These are phyloP conservation scores for Glyphotaelius pellucidus DNA, from an alignment of 2,888 invertebrate species.

Conservation along the genomic window DNA sequence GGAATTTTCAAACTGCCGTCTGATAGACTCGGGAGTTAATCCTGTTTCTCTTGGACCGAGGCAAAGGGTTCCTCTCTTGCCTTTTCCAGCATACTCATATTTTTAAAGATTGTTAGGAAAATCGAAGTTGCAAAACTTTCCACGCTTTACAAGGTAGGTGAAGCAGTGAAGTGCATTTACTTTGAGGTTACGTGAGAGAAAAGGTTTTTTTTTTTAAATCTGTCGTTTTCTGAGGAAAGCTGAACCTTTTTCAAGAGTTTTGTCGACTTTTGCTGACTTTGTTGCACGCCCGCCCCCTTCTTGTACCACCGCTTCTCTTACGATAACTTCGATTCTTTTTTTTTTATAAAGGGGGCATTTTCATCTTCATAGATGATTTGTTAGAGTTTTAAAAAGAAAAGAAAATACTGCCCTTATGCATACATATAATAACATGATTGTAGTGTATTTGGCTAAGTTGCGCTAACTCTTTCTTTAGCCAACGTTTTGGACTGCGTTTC, in stretches of 20 bases:
- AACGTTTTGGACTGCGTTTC: too few relatives aligned
- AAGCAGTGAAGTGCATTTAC: background rate
- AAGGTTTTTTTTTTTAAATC: too few relatives aligned
- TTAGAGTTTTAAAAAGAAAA: background rate
- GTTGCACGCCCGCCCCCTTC: too few relatives aligned
- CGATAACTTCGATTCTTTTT: background rate
- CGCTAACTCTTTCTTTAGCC: too few relatives aligned
- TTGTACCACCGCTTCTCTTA: background rate
- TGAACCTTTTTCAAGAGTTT: too few relatives aligned
- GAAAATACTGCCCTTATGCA: background rate
- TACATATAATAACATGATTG: too few relatives aligned
- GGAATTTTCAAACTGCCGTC: background rate
- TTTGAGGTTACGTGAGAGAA: background rate
- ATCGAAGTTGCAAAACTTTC: background rate
- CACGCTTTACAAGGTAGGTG: background rate
- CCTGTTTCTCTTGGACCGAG: background rate
- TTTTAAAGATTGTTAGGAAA: background rate
- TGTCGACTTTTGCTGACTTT: too few relatives aligned
- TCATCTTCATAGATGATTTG: background rate
- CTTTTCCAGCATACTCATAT: background rate
- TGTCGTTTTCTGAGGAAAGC: too few relatives aligned
- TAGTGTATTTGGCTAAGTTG: too few relatives aligned
- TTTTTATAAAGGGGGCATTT: background rate
- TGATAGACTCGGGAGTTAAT: background rate
- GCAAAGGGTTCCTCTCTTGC: background rate